Base-by-base conservation (phyloP, 2,888 invertebrate genomes). In the Rhagophthalmus giganteus region DNA sequence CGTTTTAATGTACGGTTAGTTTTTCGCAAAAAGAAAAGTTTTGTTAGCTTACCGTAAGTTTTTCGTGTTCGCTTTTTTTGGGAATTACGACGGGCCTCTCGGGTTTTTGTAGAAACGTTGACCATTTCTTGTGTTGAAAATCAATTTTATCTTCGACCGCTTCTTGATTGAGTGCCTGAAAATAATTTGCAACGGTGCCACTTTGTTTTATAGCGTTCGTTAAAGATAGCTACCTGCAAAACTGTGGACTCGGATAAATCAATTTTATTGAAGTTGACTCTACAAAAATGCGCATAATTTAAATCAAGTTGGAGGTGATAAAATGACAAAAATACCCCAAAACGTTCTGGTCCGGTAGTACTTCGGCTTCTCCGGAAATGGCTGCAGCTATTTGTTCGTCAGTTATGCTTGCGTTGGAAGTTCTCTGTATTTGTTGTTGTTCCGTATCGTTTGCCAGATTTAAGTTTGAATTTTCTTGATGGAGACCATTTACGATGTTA, bases 91-190 rank as follows among this genome's bases (percentile, higher is more conserved):
- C 79, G 0, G 88, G 84, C 11, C 87, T 76, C 59, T 83, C 79
- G 0, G 90, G 90, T 62, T 85, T 87, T 70, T 87, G 85, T 54
- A 90, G 68, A 65, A 90, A 90, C 16, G 87, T 88, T 2, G 90
- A 87, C 78, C 84, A 86, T 60, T 82, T 82, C 60, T 80, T 81
- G 58, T 80, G 79, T 26, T 83, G 79, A 55, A 78, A 76, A 42
- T 78, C 79, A 52, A 77, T 74, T 56, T 80, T 79, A 10, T 74
- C 76, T 58, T 79, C 68, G 32, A 8, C 34, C 25, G 30, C 39
- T 32, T 54, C 60, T 59, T 83, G 82, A 33, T 81, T 83, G 14
- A 85, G 67, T 0, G 79, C 80, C 55, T 68, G 44, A 30, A 54
- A 54, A 15, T 26, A 25, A 26, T 41, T 9, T 7, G n/a, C n/a